Conservation (phyloP, 37 sponge, comb jelly and placozoan species). For the Dysidea cf. avara region DNA sequence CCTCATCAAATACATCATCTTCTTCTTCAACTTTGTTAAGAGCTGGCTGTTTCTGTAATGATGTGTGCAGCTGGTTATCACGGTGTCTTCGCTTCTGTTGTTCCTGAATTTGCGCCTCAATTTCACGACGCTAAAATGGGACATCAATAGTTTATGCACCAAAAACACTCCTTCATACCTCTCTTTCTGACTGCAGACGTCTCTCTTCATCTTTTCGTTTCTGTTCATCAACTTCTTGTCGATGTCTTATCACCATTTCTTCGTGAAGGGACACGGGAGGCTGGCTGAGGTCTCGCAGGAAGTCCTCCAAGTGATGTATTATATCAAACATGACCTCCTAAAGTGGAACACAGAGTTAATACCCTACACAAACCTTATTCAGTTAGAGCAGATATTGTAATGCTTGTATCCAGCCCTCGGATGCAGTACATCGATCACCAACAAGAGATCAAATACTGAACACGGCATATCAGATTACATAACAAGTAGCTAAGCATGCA, state of each 20-base stretch:
- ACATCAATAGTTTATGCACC: not conserved
- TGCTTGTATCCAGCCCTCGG: too few species aligned
- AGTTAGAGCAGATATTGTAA: not conserved
- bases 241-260: constrained; percentile 59
- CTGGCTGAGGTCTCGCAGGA: constrained; percentile 66
- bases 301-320: constrained; percentile 10
- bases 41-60: too few species aligned
- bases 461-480: too few species aligned
- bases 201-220: constrained; percentile 18
- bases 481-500: too few species aligned
- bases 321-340: constrained; percentile 29
- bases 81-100: too few species aligned
- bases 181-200: constrained; percentile 15
- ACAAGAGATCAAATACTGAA: too few species aligned
- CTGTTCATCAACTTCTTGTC: constrained; percentile 35
- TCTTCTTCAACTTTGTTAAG: too few species aligned
- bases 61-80: too few species aligned
- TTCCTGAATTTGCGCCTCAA: too few species aligned
- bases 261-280: constrained; percentile 66
- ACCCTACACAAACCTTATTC: not conserved
- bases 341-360: not conserved
- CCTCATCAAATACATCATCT: too few species aligned
- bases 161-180: constrained; percentile 21
- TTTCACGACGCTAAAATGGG: too few species aligned
- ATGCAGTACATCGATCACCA: too few species aligned